Base-by-base conservation (phyloP, 2,797 vertebrate species). In the Adrianichthys oophorus region DNA sequence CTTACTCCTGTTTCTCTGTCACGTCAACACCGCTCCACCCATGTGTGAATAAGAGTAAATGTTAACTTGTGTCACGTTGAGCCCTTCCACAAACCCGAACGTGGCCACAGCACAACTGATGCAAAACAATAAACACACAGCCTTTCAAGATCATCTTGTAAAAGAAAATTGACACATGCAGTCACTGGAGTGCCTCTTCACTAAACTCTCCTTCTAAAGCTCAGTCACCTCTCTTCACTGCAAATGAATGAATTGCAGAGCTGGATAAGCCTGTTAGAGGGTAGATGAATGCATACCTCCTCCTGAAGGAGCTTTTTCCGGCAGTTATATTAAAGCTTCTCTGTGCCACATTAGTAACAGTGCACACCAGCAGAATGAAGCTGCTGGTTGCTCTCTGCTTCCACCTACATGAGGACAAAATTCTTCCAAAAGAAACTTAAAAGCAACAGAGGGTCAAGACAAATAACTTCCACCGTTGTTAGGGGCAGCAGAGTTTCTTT, bases 181-280 rank as follows among this genome's bases (percentile, higher is more conserved):
- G 94, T 94, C 92, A 58, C 94, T 94, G 92, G 93, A 94, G 91
- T 91, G 93, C 91, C 91, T 92, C 92, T 94, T 95, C 94, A 92
- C 95, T 95, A 94, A 95, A 95, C 93, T 93, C 92, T 84, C 90
- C 90, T 55, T 94, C 91, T 90, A 93, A 93, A 94, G 92, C 88
- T 79, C 92, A 93, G 93, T 94, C 93, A 91, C 93, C 94, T 91
- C 92, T 92, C 93, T 67, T 82, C 92, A 88, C 82, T 69, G 83
- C 93, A 94, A 94, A 95, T 92, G 93, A 94, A 95, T 96, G 94
- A 94, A 96, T 97, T 96, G 94, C 93, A 92, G 95, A 93, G 92
- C 92, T 89, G 93, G 85, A 86, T 97, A 96, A 97, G 97, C 95
- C 95, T 93, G 94, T 97, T 96, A 96, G 94, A 91, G 95, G 93